phyloP scores from a whole-genome alignment of 2,113 vertebrate species.

The Potamarius usumacintae region DNA sequence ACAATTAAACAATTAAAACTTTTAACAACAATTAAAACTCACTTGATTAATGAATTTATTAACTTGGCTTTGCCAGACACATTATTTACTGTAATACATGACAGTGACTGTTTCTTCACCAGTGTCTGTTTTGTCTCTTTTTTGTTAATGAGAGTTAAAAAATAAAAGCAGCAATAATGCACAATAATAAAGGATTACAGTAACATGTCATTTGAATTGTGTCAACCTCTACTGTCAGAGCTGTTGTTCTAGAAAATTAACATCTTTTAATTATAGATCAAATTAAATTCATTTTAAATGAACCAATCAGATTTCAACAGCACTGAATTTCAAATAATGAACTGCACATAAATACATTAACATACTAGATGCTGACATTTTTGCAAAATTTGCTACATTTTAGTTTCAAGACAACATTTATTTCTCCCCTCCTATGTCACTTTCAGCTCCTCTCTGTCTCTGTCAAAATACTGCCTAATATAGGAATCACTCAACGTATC shows the following conservation, averaged over 20 bases:
- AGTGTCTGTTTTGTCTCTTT: not conserved
- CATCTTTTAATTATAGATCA: not conserved
- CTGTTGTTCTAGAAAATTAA: not conserved
- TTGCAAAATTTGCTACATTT: not conserved
- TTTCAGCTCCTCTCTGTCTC: constrained; percentile 39
- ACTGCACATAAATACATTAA: not conserved
- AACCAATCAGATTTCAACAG: not conserved
- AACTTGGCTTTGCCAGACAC: not conserved
- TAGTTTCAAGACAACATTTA: constrained; percentile 28
- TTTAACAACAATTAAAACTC: not conserved
- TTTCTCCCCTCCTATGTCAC: constrained; percentile 43
- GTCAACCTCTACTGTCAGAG: not conserved
- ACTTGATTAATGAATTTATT: not conserved
- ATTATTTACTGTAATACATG: not conserved
- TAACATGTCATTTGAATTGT: not conserved
- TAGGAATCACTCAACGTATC: constrained; percentile 43
- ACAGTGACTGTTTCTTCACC: not conserved
- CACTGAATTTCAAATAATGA: not conserved
- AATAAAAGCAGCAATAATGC: not conserved
- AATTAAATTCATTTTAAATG: not conserved
- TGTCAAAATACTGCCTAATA: constrained; percentile 47
- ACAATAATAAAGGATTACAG: not conserved
- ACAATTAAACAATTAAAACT: no score
- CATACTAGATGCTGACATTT: not conserved
- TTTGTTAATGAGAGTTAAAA: not conserved